Evolutionary conservation across 2,113 vertebrate species (phyloP), one percentile per base, ranked within the genome.

Genomic region (Engraulis encrasicolus): DNA sequence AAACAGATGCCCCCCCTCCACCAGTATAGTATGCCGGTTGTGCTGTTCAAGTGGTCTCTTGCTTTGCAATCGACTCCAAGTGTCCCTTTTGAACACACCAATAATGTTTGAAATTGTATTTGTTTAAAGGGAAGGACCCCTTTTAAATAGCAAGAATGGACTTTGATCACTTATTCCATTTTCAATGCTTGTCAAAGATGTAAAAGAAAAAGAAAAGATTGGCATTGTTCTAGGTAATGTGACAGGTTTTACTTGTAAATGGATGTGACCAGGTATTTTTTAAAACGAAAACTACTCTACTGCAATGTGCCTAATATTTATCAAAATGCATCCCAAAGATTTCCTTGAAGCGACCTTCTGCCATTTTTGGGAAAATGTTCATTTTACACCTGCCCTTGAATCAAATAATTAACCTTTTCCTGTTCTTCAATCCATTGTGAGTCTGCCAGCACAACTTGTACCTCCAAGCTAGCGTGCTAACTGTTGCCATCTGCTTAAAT

Each of bases 251-350:
- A n/a, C n/a, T n/a, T n/a, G n/a, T n/a, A n/a, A n/a, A n/a, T n/a
- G n/a, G n/a, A n/a, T n/a, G n/a, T n/a, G n/a, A n/a, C n/a, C n/a
- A n/a, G 23, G 27, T 45, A 23, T 78, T 34, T 34, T 34, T 49
- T 17, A 50, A 61, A 40, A 82, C 27, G 49, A 49, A 31, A 14
- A 84, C 38, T 37, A 36, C 66, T n/a, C 36, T 81, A 27, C 5
- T 18, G 52, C 40, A 34, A 83, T 27, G 87, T 88, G 87, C 85
- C 87, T 88, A 82, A 80, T 74, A 66, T 37, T 71, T 82, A 12
- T 58, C 27, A 52, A 15, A 74, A 34, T 81, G 58, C 48, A 84
- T 84, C 66, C 85, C 87, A 88, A 88, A 88, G 85, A 87, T 49
- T 66, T 23, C 48, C 71, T 38, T 34, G 38, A 71, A 15, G 6